Evolutionary conservation across 53 echinoderm and acorn worm species (phyloP).

Genomic region (Echinarachnius parma): DNA sequence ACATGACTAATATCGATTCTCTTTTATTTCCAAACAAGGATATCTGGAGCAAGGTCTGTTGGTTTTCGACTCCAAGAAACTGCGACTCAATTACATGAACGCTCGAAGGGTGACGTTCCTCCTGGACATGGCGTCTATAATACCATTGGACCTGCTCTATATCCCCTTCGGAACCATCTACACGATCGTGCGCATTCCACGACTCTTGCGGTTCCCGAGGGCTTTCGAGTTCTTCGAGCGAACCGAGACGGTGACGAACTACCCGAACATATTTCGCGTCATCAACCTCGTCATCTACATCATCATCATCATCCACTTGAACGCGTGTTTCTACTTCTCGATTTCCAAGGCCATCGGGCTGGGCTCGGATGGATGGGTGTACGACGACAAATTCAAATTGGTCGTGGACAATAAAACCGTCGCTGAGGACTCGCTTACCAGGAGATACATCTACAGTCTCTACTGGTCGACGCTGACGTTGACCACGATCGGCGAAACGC

Average conservation of each 20-base stretch:
- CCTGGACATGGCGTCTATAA: constrained; percentile 67
- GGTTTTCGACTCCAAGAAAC: constrained; percentile 72
- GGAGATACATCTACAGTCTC: constrained; percentile 84
- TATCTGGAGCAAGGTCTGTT: constrained; percentile 89
- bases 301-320: constrained; percentile 96
- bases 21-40: too few relatives aligned
- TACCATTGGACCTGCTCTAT: constrained; percentile 75
- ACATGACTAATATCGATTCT: too few relatives aligned
- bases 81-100: constrained; percentile 68
- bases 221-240: constrained; percentile 94
- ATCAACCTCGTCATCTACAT: constrained; percentile 90
- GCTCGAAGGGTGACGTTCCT: constrained; percentile 51
- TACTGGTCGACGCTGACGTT: constrained; percentile 96
- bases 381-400: constrained; percentile 23
- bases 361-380: constrained; percentile 75
- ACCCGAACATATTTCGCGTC: constrained; percentile 87
- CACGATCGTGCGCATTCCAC: constrained; percentile 53
- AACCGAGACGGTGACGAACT: constrained; percentile 86
- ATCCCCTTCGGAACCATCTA: constrained; percentile 32
- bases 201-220: constrained; percentile 66
- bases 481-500: constrained; percentile 96
- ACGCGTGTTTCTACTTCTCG: constrained; percentile 80
- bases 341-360: constrained; percentile 71
- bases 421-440: constrained; percentile 43
- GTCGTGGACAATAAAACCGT: background rate